phyloP scores from a whole-genome alignment of 2,113 vertebrate species.

The Cynopterus brachyotis region DNA sequence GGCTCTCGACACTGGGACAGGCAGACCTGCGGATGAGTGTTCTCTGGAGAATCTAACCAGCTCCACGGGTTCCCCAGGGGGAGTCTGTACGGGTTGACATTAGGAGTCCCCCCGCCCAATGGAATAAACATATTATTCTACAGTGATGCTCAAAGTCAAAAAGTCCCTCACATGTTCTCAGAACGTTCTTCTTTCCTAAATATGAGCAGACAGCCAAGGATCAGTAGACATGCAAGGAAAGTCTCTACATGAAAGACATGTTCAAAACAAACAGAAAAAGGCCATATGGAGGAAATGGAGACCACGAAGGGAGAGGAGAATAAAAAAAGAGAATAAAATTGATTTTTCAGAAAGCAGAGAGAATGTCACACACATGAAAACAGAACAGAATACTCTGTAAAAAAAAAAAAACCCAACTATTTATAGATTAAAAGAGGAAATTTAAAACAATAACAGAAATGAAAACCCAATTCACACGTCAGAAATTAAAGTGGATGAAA shows the following conservation, averaged over 20 bases:
- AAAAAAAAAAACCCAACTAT: slow-evolving; percentile 14
- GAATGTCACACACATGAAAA: slow-evolving; percentile 25
- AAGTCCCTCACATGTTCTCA: background rate
- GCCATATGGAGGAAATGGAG: background rate
- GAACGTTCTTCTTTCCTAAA: background rate
- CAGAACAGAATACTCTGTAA: slow-evolving; percentile 41
- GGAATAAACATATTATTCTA: background rate
- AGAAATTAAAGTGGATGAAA: slow-evolving; percentile 35
- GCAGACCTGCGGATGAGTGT: background rate
- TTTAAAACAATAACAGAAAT: slow-evolving; percentile 59
- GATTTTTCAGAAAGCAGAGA: background rate
- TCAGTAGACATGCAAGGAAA: background rate
- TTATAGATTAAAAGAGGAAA: slow-evolving; percentile 58
- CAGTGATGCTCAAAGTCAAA: background rate
- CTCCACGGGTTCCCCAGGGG: background rate
- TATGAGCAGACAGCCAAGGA: background rate
- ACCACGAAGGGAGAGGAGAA: background rate
- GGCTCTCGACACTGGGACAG: background rate
- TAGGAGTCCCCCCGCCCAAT: background rate
- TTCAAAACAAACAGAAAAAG: background rate
- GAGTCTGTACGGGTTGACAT: background rate
- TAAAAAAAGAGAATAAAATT: background rate
- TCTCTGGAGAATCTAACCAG: background rate
- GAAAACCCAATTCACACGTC: background rate
- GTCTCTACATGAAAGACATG: background rate